Conservation (phyloP, 2,888 invertebrate species). For the Pandemis corylana region DNA sequence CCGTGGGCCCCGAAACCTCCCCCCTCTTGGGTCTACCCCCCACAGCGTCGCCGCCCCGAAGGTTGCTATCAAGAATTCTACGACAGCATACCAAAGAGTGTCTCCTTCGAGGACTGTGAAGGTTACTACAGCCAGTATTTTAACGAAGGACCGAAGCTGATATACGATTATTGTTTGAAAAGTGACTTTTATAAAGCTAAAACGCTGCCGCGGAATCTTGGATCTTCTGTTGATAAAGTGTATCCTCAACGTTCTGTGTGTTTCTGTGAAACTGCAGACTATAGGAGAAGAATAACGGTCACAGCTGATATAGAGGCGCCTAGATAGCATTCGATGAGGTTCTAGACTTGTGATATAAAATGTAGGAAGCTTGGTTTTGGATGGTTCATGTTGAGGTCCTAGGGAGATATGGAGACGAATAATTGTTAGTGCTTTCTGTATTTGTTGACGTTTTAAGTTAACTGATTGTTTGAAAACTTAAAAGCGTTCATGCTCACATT, state of each 20-base stretch:
- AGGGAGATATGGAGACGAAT: not conserved
- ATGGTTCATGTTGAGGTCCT: not conserved
- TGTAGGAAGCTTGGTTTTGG: constrained; percentile 18
- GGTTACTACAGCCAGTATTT: constrained; percentile 77
- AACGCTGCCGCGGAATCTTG: constrained; percentile 74
- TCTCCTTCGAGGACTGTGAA: constrained; percentile 67
- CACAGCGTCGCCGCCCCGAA: constrained; percentile 70
- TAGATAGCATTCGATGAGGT: constrained; percentile 66
- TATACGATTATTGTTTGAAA: constrained; percentile 77
- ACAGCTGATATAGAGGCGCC: constrained; percentile 73
- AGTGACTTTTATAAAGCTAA: constrained; percentile 73
- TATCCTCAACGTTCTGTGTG: constrained; percentile 69
- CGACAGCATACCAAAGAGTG: constrained; percentile 65
- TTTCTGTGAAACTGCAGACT: constrained; percentile 64
- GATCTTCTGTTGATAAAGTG: constrained; percentile 69
- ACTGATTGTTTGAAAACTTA: not conserved
- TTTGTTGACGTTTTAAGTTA: not conserved
- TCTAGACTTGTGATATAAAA: constrained; percentile 23
- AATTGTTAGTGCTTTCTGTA: not conserved
- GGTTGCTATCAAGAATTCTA: constrained; percentile 63
- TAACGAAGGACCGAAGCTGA: constrained; percentile 68
- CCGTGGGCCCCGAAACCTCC: constrained; percentile 80
- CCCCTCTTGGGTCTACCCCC: constrained; percentile 61
- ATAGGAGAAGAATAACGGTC: constrained; percentile 61
- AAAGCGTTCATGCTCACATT: not conserved